phyloP scores from a whole-genome alignment of 2,797 vertebrate genomes.

The Sarcoramphus papa region DNA sequence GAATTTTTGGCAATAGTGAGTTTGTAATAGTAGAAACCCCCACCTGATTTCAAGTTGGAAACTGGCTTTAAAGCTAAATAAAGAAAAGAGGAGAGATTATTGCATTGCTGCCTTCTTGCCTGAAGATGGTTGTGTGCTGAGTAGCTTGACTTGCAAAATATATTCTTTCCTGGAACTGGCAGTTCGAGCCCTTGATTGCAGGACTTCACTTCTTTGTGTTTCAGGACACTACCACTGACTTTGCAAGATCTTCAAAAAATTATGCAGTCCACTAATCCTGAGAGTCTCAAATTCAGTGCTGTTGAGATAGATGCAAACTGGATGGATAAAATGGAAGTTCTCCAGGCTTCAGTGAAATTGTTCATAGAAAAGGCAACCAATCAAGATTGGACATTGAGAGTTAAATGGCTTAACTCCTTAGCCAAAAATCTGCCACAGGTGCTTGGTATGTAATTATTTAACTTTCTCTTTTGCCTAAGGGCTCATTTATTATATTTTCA shows the following conservation, averaged over 20 bases:
- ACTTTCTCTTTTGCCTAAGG: background rate
- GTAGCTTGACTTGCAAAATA: background rate
- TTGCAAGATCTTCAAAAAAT: constrained; percentile 85
- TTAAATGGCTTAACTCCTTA: constrained; percentile 88
- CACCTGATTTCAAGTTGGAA: background rate
- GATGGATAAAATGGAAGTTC: constrained; percentile 77
- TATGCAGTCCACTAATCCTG: constrained; percentile 78
- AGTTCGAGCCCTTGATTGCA: background rate
- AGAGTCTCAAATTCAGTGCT: constrained; percentile 78
- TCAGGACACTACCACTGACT: constrained; percentile 85
- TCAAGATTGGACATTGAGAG: constrained; percentile 90
- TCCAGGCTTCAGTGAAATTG: constrained; percentile 83
- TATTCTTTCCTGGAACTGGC: background rate
- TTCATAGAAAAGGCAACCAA: constrained; percentile 89
- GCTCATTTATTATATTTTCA: background rate
- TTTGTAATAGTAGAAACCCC: background rate
- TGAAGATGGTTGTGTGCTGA: background rate
- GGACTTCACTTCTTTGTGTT: constrained; percentile 18
- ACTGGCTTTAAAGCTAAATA: background rate
- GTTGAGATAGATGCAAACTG: constrained; percentile 71
- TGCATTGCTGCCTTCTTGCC: background rate
- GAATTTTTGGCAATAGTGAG: background rate
- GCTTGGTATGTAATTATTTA: constrained; percentile 67
- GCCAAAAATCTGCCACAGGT: constrained; percentile 75
- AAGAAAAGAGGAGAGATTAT: background rate